Conservation (phyloP, 2,888 invertebrate genomes). For the Falcaria lacertinaria region DNA sequence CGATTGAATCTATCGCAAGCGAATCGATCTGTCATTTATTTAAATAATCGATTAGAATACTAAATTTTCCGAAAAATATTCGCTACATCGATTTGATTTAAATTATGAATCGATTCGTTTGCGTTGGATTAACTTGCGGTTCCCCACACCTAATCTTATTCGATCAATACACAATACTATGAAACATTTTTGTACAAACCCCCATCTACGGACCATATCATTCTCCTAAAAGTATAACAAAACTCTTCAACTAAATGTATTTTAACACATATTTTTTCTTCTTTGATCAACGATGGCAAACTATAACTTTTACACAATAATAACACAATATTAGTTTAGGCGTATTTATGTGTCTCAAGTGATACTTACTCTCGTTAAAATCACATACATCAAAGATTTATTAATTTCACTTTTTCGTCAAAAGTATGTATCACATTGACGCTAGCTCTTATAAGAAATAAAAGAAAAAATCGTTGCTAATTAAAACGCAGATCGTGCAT, state of each 20-base stretch:
- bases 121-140: slow-evolving; percentile 15
- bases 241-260: slow-evolving; percentile 72
- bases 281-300: slow-evolving; percentile 78
- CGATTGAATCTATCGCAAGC: slow-evolving; percentile 5
- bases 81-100: not conserved
- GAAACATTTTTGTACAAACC: slow-evolving; percentile 69
- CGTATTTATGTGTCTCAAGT: slow-evolving; percentile 45
- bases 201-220: slow-evolving; percentile 47
- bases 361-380: slow-evolving; percentile 37
- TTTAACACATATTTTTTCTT: slow-evolving; percentile 69
- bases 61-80: not conserved
- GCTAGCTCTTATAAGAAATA: slow-evolving; percentile 45
- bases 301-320: slow-evolving; percentile 68
- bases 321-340: slow-evolving; percentile 74
- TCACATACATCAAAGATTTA: slow-evolving; percentile 49
- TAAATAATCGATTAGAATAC: not conserved
- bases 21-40: not conserved
- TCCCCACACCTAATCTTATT: slow-evolving; percentile 63
- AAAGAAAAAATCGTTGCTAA: slow-evolving; percentile 57
- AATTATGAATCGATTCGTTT: not conserved
- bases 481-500: slow-evolving; percentile 78
- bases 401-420: slow-evolving; percentile 32
- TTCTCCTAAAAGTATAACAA: slow-evolving; percentile 69
- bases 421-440: slow-evolving; percentile 45
- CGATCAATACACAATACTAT: slow-evolving; percentile 73